Conservation (phyloP, 2,113 vertebrate species). For the Apaloderma vittatum region DNA sequence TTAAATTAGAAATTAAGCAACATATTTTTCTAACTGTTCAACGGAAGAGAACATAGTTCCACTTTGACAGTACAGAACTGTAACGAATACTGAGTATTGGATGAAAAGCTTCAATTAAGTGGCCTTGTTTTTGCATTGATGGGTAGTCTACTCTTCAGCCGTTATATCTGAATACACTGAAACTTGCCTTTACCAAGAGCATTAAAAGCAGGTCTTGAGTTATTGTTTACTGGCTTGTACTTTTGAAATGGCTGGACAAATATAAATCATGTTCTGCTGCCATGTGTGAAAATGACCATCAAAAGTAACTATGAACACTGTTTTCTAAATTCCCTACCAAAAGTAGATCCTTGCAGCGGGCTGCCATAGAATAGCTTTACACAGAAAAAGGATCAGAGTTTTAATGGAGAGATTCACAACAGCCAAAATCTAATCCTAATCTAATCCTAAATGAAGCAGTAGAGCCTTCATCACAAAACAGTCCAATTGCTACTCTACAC, state of each 20-base stretch:
- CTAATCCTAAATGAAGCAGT: background rate
- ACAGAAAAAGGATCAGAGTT: background rate
- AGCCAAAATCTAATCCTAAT: background rate
- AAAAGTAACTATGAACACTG: background rate
- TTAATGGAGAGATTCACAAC: background rate
- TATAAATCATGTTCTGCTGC: background rate
- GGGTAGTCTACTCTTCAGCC: background rate
- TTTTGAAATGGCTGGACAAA: background rate
- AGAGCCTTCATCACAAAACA: background rate
- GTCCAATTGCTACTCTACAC: background rate
- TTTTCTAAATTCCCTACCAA: background rate
- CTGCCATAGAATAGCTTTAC: background rate
- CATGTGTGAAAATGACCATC: rapidly evolving
- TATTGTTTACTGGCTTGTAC: background rate
- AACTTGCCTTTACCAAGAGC: background rate
- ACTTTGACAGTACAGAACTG: background rate
- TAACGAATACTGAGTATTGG: background rate
- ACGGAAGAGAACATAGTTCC: background rate
- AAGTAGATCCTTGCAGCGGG: background rate
- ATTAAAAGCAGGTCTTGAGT: background rate
- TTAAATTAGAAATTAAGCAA: background rate
- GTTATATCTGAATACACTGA: background rate
- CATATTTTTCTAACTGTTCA: background rate
- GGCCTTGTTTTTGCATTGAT: background rate
- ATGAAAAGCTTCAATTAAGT: background rate